phyloP scores from a whole-genome alignment of 2,888 invertebrate genomes.

The Dorcus hopei region DNA sequence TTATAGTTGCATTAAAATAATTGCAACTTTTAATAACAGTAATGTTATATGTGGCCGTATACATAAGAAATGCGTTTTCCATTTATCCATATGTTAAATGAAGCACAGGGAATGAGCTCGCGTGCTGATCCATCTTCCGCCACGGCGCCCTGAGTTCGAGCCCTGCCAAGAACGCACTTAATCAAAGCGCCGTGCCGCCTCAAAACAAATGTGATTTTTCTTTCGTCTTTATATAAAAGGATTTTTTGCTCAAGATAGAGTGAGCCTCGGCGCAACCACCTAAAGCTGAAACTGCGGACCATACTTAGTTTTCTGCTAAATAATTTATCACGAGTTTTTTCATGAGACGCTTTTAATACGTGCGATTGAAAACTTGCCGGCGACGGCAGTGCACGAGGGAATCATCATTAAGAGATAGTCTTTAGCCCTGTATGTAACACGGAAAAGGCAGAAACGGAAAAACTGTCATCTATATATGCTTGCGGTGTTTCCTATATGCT shows the following conservation, averaged over 20 bases:
- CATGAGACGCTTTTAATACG: conserved; percentile 27
- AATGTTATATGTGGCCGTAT: too few species aligned
- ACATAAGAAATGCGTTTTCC: conserved; percentile 27
- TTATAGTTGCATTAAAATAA: too few species aligned
- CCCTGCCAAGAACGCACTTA: conserved; percentile 44
- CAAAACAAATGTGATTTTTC: conserved; percentile 48
- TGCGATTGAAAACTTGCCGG: conserved; percentile 28
- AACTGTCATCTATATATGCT: conserved; percentile 40
- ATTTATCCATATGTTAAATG: conserved; percentile 42
- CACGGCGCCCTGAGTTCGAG: conserved; percentile 40
- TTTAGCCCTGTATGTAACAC: conserved; percentile 33
- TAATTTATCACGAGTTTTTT: conserved; percentile 31
- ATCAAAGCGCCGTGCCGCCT: conserved; percentile 44
- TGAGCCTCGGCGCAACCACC: conserved; percentile 27
- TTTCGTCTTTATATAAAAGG: conserved; percentile 38
- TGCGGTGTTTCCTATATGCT: conserved; percentile 40
- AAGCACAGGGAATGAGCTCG: conserved; percentile 40
- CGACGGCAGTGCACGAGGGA: conserved; percentile 26
- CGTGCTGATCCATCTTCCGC: conserved; percentile 38
- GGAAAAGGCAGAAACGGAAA: conserved; percentile 40
- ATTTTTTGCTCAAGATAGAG: conserved; percentile 36
- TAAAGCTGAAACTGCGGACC: conserved; percentile 32
- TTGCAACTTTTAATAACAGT: too few species aligned
- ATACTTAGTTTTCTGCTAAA: conserved; percentile 31
- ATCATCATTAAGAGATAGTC: conserved; percentile 37